Percentiles rank a stretch among this genome's conserved stretches.
phyloP scores from a whole-genome alignment of 2,113 vertebrate genomes.

The Thamnaconus septentrionalis region DNA sequence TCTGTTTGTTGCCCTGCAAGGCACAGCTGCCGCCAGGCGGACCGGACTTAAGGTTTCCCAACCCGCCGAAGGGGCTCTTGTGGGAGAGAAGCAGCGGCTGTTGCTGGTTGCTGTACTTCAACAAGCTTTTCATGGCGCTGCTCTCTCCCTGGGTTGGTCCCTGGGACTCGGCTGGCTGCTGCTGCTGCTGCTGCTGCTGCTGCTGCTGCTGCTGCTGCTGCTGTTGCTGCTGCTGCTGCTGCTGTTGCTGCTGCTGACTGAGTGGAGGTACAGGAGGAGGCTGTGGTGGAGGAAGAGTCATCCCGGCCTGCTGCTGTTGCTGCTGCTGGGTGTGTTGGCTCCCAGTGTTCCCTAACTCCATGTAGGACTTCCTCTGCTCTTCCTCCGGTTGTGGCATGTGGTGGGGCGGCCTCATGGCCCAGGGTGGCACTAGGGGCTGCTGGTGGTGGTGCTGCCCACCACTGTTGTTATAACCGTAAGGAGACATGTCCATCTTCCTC shows the following conservation, averaged over 20 bases:
- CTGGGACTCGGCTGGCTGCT: constrained; percentile 81
- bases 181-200: constrained; percentile 54
- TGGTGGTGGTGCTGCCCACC: constrained; percentile 75
- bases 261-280: constrained; percentile 50
- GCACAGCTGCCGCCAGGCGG: constrained; percentile 81
- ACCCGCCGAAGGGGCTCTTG: constrained; percentile 86
- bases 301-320: constrained; percentile 40
- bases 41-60: constrained; percentile 83
- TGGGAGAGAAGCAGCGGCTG: constrained; percentile 89
- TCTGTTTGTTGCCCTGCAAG: constrained; percentile 81
- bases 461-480: constrained; percentile 80
- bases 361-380: constrained; percentile 85
- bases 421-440: constrained; percentile 79
- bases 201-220: constrained; percentile 65
- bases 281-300: constrained; percentile 62
- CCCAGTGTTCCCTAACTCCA: constrained; percentile 79
- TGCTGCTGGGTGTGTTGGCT: constrained; percentile 67
- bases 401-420: constrained; percentile 83
- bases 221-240: constrained; percentile 64
- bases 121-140: constrained; percentile 92
- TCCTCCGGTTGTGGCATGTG: constrained; percentile 77
- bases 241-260: constrained; percentile 60
- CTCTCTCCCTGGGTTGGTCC: constrained; percentile 80
- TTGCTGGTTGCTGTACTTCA: constrained; percentile 94
- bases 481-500: constrained; percentile 85